Evolutionary conservation across 2,888 invertebrate species (phyloP).

Genomic region (Digitonthophagus gazella): DNA sequence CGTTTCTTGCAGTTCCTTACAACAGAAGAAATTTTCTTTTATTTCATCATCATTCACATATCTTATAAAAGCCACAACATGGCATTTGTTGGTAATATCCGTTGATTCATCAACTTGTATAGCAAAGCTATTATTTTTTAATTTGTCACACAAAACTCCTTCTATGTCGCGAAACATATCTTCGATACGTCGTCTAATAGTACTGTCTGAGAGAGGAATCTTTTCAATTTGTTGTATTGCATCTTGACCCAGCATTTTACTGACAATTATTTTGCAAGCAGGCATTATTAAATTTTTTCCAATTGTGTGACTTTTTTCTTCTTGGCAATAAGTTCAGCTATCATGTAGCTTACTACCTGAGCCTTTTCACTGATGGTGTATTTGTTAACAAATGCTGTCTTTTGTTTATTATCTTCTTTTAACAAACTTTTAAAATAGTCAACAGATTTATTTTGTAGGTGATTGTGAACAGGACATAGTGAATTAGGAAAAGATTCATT

Average conservation of each 20-base stretch:
- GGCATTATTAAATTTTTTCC: no score
- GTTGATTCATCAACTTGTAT: constrained; percentile 7
- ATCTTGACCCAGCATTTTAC: constrained; percentile 6
- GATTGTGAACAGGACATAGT: not conserved
- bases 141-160: constrained; percentile 11
- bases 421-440: constrained; percentile 9
- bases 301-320: not conserved
- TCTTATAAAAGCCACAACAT: not conserved
- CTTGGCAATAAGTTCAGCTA: constrained; percentile 6
- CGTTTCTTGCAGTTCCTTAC: not conserved
- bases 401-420: not conserved
- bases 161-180: not conserved
- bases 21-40: not conserved
- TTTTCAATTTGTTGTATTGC: constrained; percentile 7
- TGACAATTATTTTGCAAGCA: constrained; percentile 11
- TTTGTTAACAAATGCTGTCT: not conserved
- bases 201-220: constrained; percentile 3
- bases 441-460: not conserved
- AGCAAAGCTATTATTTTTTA: not conserved
- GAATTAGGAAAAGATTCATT: not conserved
- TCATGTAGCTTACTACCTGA: constrained; percentile 6
- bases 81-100: constrained; percentile 3
- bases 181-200: constrained; percentile 3
- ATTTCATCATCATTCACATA: not conserved
- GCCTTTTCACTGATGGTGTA: constrained; percentile 4